Evolutionary conservation across 2,888 invertebrate species (phyloP).

Genomic region (Trissolcus japonicus): DNA sequence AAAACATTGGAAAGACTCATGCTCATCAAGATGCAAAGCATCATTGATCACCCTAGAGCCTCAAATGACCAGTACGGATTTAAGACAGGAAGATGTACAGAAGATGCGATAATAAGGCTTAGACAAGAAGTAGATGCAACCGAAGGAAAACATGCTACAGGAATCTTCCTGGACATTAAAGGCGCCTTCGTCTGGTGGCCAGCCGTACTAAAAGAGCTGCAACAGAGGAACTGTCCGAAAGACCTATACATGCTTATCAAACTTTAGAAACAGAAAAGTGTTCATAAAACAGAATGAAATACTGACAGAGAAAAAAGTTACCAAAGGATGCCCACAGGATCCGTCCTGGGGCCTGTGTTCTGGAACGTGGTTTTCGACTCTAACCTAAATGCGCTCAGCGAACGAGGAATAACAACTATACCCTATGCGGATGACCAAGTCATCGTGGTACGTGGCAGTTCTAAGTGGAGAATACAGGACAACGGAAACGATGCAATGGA

Average conservation of each 20-base stretch:
- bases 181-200: constrained; percentile 22
- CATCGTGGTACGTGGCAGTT: constrained; percentile 21
- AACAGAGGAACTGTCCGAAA: constrained; percentile 12
- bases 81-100: too few relatives aligned
- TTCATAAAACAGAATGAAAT: neutral
- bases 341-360: constrained; percentile 12
- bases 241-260: constrained; percentile 3
- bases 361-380: constrained; percentile 50
- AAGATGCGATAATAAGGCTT: too few relatives aligned
- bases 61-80: too few relatives aligned
- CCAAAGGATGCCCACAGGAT: constrained; percentile 30
- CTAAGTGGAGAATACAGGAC: neutral
- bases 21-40: too few relatives aligned
- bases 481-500: too few relatives aligned
- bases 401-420: neutral
- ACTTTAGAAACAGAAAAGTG: constrained; percentile 10
- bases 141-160: too few relatives aligned
- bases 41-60: too few relatives aligned
- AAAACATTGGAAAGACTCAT: too few relatives aligned
- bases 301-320: neutral
- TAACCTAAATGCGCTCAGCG: constrained; percentile 8
- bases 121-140: too few relatives aligned
- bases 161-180: constrained; percentile 17
- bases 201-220: constrained; percentile 6
- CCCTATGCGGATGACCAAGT: constrained; percentile 56